Base-by-base conservation (phyloP, 2,797 vertebrate genomes). In the Potorous gilbertii region DNA sequence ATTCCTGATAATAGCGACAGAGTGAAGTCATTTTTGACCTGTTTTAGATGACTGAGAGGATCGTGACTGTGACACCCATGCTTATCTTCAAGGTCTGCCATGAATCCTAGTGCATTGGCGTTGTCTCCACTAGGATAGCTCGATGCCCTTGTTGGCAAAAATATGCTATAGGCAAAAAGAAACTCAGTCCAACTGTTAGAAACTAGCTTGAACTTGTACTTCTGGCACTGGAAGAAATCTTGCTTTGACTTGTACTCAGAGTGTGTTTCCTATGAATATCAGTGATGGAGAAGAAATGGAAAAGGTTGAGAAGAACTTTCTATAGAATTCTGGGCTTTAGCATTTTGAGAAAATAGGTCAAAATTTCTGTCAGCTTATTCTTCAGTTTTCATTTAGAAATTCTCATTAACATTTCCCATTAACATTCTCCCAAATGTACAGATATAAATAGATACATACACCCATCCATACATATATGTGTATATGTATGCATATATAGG, bases 121-220 rank as follows among this genome's bases (percentile, higher is more conserved):
- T 5, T 27, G 46, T 87, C 66, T 90, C 55, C 54, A 52, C 56
- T 90, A 21, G 29, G 54, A 90, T 90, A 91, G 34, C 91, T 97
- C 24, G 28, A 59, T 54, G 66, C 97, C 97, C 96, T 92, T 93
- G 90, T 4, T 0, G 9, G n/a, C 97, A 97, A 98, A 95, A 95
- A 92, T 90, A 95, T 90, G 98, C 96, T 94, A 0, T 0, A 97
- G 98, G 96, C 96, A 93, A 96, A 96, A 97, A 94, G 94, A 97
- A 97, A 93, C 0, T 0, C 87, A 89, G 94, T 59, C 93, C 28
- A 5, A 54, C 95, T 98, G 97, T 98, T 97, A 98, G 97, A 91
- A 93, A 96, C 98, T 98, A 98, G 98, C 97, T 29, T 2, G 91
- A 97, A 96, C 98, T 98, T 98, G 98, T 14, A 56, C 66, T 90